Conservation (phyloP, 2,888 invertebrate genomes). For the Sepioteuthis lessoniana region DNA sequence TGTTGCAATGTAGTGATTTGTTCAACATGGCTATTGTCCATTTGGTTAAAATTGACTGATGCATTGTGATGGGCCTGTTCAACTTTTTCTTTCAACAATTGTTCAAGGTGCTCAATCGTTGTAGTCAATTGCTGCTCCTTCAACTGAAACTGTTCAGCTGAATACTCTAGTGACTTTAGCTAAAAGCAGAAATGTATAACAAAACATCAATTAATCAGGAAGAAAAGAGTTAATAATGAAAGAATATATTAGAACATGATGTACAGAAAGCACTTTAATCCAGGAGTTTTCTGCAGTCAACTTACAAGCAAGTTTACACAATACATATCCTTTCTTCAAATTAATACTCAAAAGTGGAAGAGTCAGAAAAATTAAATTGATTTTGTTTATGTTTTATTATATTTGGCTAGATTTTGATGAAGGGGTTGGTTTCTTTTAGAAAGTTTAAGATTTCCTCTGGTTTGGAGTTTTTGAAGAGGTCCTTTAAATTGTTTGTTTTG, state of each 20-base stretch:
- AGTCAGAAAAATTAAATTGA: too few relatives aligned
- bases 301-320: too few relatives aligned
- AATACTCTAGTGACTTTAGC: not conserved
- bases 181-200: not conserved
- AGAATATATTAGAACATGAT: not conserved
- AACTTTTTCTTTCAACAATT: not conserved
- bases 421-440: too few relatives aligned
- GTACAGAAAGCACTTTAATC: too few relatives aligned
- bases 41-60: not conserved
- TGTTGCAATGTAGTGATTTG: not conserved
- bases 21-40: not conserved
- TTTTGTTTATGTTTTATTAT: too few relatives aligned
- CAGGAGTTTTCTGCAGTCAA: too few relatives aligned
- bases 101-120: slow-evolving; percentile 25
- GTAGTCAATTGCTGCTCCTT: slow-evolving; percentile 7
- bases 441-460: too few relatives aligned
- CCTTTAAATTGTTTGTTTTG: too few relatives aligned
- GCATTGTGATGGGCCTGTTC: not conserved
- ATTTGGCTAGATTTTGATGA: too few relatives aligned
- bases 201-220: not conserved
- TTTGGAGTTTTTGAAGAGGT: too few relatives aligned
- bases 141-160: slow-evolving; percentile 5
- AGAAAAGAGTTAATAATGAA: not conserved
- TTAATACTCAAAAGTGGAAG: too few relatives aligned
- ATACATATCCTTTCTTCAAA: too few relatives aligned